phyloP scores from a whole-genome alignment of 2,888 invertebrate genomes.

The Pandemis heparana region DNA sequence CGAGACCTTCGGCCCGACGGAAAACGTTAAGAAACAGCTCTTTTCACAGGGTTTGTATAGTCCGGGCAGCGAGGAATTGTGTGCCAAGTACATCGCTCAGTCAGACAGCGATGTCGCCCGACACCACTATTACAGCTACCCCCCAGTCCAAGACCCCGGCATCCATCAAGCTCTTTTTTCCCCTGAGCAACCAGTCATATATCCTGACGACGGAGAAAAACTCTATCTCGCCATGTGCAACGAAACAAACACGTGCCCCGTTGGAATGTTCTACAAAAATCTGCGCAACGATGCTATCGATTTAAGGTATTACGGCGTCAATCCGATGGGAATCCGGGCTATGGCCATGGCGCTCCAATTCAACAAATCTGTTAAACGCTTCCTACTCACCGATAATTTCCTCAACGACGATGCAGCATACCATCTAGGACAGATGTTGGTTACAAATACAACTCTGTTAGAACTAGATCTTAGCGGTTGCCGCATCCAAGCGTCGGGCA shows the following conservation, averaged over 20 bases:
- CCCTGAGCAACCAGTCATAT: conserved; percentile 54
- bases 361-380: conserved; percentile 61
- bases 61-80: conserved; percentile 69
- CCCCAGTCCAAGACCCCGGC: conserved; percentile 70
- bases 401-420: conserved; percentile 67
- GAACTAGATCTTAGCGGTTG: conserved; percentile 69
- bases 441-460: conserved; percentile 56
- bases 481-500: conserved; percentile 63
- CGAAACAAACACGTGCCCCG: conserved; percentile 65
- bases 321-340: conserved; percentile 63
- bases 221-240: conserved; percentile 66
- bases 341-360: conserved; percentile 66
- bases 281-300: conserved; percentile 62
- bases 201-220: conserved; percentile 69
- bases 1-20: conserved; percentile 49
- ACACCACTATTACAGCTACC: conserved; percentile 71
- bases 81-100: conserved; percentile 62
- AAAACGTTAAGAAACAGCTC: conserved; percentile 57
- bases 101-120: conserved; percentile 65
- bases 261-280: conserved; percentile 59
- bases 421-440: conserved; percentile 70
- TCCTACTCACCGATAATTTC: conserved; percentile 69
- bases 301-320: conserved; percentile 68
- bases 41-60: conserved; percentile 59
- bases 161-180: conserved; percentile 63